phyloP scores from a whole-genome alignment of 2,113 vertebrate genomes.

The Sceloporus tristichus region DNA sequence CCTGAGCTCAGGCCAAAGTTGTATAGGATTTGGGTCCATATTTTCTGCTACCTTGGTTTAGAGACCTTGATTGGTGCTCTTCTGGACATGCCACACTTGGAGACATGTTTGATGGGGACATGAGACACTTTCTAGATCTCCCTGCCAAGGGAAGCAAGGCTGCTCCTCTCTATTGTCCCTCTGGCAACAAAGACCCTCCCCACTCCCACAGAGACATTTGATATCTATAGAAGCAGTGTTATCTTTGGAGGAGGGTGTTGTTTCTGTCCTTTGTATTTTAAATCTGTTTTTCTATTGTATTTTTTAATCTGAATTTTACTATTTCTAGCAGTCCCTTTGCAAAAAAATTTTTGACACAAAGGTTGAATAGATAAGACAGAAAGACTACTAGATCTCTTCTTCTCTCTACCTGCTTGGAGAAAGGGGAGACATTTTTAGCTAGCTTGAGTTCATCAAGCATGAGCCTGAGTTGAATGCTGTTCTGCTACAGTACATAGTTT shows the following conservation, averaged over 20 bases:
- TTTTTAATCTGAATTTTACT: not conserved
- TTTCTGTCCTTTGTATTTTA: too few species aligned
- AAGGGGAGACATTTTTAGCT: not conserved
- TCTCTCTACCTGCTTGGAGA: not conserved
- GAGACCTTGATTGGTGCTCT: too few species aligned
- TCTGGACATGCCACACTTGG: too few species aligned
- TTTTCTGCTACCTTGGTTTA: too few species aligned
- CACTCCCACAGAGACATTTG: not conserved
- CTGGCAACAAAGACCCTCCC: too few species aligned
- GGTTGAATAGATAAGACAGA: not conserved
- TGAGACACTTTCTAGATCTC: too few species aligned
- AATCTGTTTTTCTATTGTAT: not conserved
- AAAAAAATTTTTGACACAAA: too few species aligned
- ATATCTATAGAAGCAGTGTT: not conserved
- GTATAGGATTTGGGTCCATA: too few species aligned
- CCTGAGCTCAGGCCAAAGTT: not conserved
- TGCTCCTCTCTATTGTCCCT: too few species aligned
- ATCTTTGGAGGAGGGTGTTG: too few species aligned
- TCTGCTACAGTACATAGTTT: not conserved
- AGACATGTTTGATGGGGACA: too few species aligned
- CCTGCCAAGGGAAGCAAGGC: too few species aligned
- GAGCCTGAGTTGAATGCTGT: not conserved
- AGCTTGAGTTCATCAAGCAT: not conserved
- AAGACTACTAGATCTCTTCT: constrained; percentile 1
- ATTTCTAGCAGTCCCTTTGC: not conserved